Evolutionary conservation across 2,113 vertebrate genomes (phyloP).

Genomic region (Mugil cephalus): DNA sequence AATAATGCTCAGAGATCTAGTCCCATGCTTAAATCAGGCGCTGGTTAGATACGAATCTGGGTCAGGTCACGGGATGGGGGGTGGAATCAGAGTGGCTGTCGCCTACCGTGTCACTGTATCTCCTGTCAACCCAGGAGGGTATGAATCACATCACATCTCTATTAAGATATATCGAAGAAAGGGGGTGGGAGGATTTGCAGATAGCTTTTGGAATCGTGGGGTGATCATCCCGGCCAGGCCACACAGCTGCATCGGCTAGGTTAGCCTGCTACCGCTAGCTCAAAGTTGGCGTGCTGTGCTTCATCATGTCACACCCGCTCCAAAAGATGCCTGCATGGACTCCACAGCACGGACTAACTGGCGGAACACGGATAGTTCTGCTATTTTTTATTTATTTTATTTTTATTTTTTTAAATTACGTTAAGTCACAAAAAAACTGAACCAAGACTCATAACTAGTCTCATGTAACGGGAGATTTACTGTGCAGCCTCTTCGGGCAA

Average conservation of each 20-base stretch:
- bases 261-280: constrained; percentile 72
- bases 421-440: rapidly evolving
- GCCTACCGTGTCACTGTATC: constrained; percentile 7
- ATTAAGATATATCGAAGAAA: background rate
- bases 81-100: constrained; percentile 55
- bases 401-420: no score
- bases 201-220: background rate
- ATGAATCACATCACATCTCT: background rate
- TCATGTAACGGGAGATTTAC: constrained; percentile 14
- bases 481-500: constrained; percentile 39
- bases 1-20: constrained; percentile 26
- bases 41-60: constrained; percentile 64
- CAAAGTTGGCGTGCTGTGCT: constrained; percentile 69
- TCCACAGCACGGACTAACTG: background rate
- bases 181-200: background rate
- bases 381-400: no score
- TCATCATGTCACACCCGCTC: constrained; percentile 39
- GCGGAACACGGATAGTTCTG: background rate
- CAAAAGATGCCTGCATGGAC: constrained; percentile 33
- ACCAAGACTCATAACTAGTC: rapidly evolving
- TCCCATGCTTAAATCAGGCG: constrained; percentile 57
- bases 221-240: constrained; percentile 21
- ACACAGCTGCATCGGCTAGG: constrained; percentile 56
- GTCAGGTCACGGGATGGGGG: constrained; percentile 71
- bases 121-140: background rate